Base-by-base conservation (phyloP, 2,888 invertebrate species). In the Sarcophaga subvicina region DNA sequence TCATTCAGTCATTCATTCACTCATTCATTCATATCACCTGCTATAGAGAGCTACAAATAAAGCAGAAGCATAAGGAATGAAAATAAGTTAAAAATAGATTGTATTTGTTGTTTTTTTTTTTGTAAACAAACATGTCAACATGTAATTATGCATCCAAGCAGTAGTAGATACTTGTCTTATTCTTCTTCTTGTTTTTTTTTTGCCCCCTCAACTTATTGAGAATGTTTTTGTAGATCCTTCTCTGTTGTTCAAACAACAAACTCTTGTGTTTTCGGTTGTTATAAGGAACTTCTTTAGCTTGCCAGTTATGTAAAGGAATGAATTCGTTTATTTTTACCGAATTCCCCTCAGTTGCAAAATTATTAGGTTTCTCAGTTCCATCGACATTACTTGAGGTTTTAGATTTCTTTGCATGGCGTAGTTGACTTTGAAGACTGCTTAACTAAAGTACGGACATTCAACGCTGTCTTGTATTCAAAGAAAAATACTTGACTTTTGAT, bases 71-170 rank as follows among this genome's bases (percentile, higher is more conserved):
- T 54, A 54, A 37, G 37, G 37, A 8, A 37, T 60, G 62, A 77
- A 71, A 72, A 83, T 72, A 79, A 83, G 79, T 80, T 70, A 47
- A 76, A 71, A 76, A 75, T 80, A 72, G 73, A 20, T 80, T 70
- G 59, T 70, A 60, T 75, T 63, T 73, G 49, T 11, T 49, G 10
- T 17, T 14, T 22, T 69, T 47, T 20, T 62, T 54, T 76, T 76
- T 77, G 66, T 62, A 72, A 71, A 63, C 76, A 85, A 84, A 81
- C 87, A 87, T 87, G 87, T 87, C 87, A 84, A 81, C 87, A 84
- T 87, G 87, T 81, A 87, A 87, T 87, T 87, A 87, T 87, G 87
- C 87, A 87, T 66, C 78, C 70, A 73, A 84, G 87, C 87, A 83
- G 70, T 73, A 82, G 87, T 84, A 83, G 75, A 80, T 87, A 81